These are phyloP conservation scores for Smithornis capensis DNA, from an alignment of 2,113 vertebrate genomes.

Conservation along the genomic window DNA sequence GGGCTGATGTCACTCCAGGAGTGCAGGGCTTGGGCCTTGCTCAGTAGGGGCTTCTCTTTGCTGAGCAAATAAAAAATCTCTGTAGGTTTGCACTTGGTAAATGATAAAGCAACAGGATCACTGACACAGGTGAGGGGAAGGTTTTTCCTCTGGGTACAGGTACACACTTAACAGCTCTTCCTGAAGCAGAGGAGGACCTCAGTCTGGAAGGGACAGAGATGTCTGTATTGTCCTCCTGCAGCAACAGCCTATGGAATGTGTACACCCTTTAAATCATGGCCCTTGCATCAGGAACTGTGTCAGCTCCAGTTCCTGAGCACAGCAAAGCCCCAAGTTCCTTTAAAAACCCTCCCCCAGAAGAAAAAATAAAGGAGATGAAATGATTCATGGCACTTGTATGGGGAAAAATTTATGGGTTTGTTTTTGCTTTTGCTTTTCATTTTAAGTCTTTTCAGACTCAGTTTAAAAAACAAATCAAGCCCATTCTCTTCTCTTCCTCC, in stretches of 20 bases:
- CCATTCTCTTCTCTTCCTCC: background rate
- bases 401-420: background rate
- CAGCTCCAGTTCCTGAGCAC: background rate
- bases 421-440: slow-evolving; percentile 39
- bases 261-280: background rate
- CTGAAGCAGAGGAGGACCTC: background rate
- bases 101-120: background rate
- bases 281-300: background rate
- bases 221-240: background rate
- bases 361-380: background rate
- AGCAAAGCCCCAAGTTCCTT: background rate
- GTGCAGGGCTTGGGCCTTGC: background rate
- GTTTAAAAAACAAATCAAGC: slow-evolving; percentile 12
- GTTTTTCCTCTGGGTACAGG: background rate
- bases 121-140: background rate
- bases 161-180: background rate
- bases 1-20: background rate
- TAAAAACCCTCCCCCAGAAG: background rate
- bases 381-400: slow-evolving; percentile 36
- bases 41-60: background rate
- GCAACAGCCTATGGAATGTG: background rate
- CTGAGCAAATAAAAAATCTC: background rate
- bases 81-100: background rate
- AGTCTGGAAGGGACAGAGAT: background rate
- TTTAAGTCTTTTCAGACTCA: background rate